Percentiles rank a stretch among this genome's conserved stretches.
Conservation (phyloP, 2,888 invertebrate species). For the Caenorhabditis doughertyi region DNA sequence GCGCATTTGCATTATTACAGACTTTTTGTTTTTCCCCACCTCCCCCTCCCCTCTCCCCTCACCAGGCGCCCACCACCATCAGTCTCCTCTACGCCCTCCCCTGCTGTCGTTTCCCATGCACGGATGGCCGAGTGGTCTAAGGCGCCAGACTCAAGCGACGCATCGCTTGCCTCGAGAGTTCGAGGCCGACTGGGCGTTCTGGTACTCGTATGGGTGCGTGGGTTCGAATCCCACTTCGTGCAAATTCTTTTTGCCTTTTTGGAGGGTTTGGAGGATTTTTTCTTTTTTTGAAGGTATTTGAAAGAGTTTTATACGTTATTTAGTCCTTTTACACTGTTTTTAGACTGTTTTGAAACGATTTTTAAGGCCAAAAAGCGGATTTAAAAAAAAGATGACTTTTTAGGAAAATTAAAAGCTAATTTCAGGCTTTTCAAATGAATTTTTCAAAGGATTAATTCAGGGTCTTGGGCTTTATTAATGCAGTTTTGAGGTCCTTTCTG, state of each 20-base stretch:
- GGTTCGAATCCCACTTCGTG: conserved; percentile 78
- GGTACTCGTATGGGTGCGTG: conserved; percentile 77
- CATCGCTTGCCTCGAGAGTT: conserved; percentile 58
- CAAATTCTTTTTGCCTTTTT: conserved; percentile 58
- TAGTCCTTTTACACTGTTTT: no score
- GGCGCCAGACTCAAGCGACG: conserved; percentile 83
- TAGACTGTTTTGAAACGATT: no score
- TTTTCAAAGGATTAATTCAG: no score
- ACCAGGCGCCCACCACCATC: not conserved
- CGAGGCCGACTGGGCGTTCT: conserved; percentile 71
- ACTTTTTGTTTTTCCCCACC: not conserved
- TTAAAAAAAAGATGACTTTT: no score
- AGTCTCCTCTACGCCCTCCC: not conserved
- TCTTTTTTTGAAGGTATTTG: no score
- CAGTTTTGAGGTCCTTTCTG: no score
- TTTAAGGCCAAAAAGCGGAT: no score
- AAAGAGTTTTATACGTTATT: no score
- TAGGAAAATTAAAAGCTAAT: no score
- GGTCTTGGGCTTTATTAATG: no score
- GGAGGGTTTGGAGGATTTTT: no score
- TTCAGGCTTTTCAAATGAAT: no score
- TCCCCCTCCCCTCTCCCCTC: not conserved
- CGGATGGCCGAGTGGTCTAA: conserved; percentile 83
- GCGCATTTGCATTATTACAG: not conserved
- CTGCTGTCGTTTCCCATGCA: conserved; percentile 24